phyloP scores from a whole-genome alignment of 2,888 invertebrate species.

The Ganaspis brasiliensis region DNA sequence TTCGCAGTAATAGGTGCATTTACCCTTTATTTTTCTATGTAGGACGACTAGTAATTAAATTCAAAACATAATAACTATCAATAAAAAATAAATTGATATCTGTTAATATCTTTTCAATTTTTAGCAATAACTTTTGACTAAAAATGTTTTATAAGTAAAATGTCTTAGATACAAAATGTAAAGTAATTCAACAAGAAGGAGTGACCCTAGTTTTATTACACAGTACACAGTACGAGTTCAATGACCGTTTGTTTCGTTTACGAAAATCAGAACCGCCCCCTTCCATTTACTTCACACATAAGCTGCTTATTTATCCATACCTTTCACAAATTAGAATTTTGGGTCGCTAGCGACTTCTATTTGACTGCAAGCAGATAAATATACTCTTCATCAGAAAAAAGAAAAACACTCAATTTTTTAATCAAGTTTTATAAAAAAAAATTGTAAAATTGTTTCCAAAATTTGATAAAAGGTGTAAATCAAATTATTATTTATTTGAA shows the following conservation, averaged over 20 bases:
- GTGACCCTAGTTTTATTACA: conserved; percentile 27
- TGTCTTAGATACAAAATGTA: not conserved
- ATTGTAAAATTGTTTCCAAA: too few relatives aligned
- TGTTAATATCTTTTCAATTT: too few relatives aligned
- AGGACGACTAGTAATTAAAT: too few relatives aligned
- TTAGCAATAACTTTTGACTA: too few relatives aligned
- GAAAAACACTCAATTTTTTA: too few relatives aligned
- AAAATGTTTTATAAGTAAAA: not conserved
- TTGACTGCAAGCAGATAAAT: conserved; percentile 4
- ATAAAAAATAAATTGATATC: too few relatives aligned
- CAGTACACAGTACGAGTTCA: conserved; percentile 57
- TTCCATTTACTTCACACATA: conserved; percentile 35
- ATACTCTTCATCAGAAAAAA: not conserved
- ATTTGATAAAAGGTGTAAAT: too few relatives aligned
- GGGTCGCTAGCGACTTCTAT: conserved; percentile 7
- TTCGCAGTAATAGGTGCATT: too few relatives aligned
- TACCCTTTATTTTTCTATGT: too few relatives aligned
- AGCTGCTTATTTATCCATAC: conserved; percentile 35
- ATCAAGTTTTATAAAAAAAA: too few relatives aligned
- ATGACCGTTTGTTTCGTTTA: conserved; percentile 60
- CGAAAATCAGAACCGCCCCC: conserved; percentile 52
- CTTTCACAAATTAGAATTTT: conserved; percentile 34
- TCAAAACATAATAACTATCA: too few relatives aligned
- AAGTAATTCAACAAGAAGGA: conserved; percentile 8
- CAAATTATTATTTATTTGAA: too few relatives aligned